phyloP scores from a whole-genome alignment of 1,140 invertebrate species.

The Drosophila santomea region DNA sequence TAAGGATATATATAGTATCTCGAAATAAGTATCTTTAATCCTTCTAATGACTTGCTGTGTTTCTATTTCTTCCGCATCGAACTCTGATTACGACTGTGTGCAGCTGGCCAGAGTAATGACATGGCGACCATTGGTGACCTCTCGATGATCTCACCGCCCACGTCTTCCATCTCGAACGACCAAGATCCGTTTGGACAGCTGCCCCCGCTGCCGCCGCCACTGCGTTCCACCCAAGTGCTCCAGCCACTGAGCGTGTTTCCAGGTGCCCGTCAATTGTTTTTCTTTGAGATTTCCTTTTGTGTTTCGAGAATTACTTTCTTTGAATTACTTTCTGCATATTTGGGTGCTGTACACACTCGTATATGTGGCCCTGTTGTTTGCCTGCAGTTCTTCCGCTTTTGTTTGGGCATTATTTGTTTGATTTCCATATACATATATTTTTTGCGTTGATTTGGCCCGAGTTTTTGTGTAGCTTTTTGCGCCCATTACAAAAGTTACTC shows the following conservation, averaged over 20 bases:
- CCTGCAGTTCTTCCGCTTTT: constrained; percentile 32
- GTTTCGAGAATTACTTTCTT: neutral
- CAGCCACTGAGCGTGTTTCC: constrained; percentile 85
- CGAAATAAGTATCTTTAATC: neutral
- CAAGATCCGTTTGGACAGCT: constrained; percentile 85
- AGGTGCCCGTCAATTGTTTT: constrained; percentile 63
- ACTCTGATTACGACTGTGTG: too few species aligned
- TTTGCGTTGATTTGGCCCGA: constrained; percentile 19
- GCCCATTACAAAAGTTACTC: constrained; percentile 42
- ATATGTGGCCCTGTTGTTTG: constrained; percentile 29
- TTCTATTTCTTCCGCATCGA: neutral
- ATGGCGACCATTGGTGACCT: constrained; percentile 84
- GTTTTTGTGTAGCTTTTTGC: constrained; percentile 41
- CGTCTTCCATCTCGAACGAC: constrained; percentile 85
- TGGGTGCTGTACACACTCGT: constrained; percentile 9
- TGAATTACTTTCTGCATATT: constrained; percentile 30
- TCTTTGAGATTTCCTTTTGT: neutral
- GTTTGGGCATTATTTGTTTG: constrained; percentile 39
- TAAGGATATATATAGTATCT: neutral
- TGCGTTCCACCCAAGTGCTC: constrained; percentile 85
- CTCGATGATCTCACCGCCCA: constrained; percentile 85
- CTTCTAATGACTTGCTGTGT: neutral
- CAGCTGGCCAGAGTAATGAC: constrained; percentile 83
- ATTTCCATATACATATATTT: constrained; percentile 4
- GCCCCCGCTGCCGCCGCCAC: constrained; percentile 84